Conservation (phyloP, 2,888 invertebrate genomes). For the Hoplodrina blanda region DNA sequence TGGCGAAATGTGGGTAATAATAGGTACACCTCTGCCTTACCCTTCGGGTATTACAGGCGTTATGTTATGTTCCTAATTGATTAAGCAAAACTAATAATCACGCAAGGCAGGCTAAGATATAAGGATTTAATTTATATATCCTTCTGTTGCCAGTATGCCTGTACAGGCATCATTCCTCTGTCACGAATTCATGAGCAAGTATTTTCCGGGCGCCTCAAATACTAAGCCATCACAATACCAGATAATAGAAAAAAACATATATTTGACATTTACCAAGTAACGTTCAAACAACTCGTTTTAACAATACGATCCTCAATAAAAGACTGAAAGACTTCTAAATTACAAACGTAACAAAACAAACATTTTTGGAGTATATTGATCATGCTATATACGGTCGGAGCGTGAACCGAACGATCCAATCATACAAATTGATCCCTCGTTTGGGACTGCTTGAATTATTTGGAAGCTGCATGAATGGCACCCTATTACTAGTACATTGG, state of each 20-base stretch:
- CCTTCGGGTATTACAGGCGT: too few relatives aligned
- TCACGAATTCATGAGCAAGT: too few relatives aligned
- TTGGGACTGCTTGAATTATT: conserved; percentile 28
- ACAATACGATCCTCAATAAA: conserved; percentile 9
- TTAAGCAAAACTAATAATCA: too few relatives aligned
- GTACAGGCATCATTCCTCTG: too few relatives aligned
- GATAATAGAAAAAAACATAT: background rate
- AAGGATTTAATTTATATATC: too few relatives aligned
- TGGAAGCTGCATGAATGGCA: conserved; percentile 28
- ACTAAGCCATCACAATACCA: too few relatives aligned
- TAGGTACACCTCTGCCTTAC: too few relatives aligned
- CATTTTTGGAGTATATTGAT: conserved; percentile 35
- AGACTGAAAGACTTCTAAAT: conserved; percentile 21
- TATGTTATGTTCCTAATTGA: too few relatives aligned
- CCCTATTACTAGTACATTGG: conserved; percentile 32
- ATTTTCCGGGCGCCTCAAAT: too few relatives aligned
- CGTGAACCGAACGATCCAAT: conserved; percentile 34
- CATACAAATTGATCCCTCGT: conserved; percentile 36
- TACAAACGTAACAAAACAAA: conserved; percentile 27
- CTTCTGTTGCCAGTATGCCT: too few relatives aligned
- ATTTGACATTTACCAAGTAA: background rate
- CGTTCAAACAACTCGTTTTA: conserved; percentile 11
- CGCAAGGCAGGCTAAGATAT: too few relatives aligned
- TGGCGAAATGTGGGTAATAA: too few relatives aligned
- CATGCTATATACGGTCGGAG: background rate